phyloP scores from a whole-genome alignment of 2,888 invertebrate genomes.

The Metopia argyrocephala region DNA sequence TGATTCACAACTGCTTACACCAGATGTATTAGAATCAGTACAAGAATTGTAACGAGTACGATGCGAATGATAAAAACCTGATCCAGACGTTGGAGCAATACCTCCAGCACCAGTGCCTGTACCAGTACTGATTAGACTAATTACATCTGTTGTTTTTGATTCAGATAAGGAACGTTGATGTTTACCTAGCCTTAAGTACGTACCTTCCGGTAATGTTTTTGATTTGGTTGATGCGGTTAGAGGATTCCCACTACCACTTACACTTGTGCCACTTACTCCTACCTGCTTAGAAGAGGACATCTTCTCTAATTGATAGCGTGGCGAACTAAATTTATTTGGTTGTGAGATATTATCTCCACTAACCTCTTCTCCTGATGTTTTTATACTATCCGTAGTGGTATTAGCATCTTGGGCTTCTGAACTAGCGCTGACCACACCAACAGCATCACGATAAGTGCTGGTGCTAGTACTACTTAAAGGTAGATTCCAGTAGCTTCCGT shows the following conservation, averaged over 20 bases:
- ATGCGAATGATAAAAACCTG: constrained; percentile 74
- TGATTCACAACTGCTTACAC: constrained; percentile 90
- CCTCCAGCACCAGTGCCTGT: constrained; percentile 63
- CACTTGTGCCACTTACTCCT: constrained; percentile 33
- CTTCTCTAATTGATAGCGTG: constrained; percentile 40
- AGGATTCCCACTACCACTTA: constrained; percentile 40
- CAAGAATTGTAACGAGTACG: constrained; percentile 81
- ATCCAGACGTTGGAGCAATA: constrained; percentile 49
- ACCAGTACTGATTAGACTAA: constrained; percentile 72
- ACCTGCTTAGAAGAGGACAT: constrained; percentile 47
- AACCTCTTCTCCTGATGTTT: constrained; percentile 63
- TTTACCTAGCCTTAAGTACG: constrained; percentile 77
- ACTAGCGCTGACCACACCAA: constrained; percentile 64
- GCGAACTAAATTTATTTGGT: constrained; percentile 49
- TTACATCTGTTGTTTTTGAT: constrained; percentile 84
- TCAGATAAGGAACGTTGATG: constrained; percentile 85
- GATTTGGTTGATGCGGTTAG: constrained; percentile 71
- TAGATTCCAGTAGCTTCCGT: constrained; percentile 77
- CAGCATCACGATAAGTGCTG: constrained; percentile 60
- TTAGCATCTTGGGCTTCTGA: constrained; percentile 71
- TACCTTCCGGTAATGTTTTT: constrained; percentile 81
- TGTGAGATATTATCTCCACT: constrained; percentile 54
- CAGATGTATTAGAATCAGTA: constrained; percentile 90
- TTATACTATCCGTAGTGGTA: constrained; percentile 72
- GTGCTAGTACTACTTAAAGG: constrained; percentile 67